Percentiles rank a stretch among this genome's conserved stretches.
Conservation (phyloP, 1,140 invertebrate species). For the Coenobita brevimanus region DNA sequence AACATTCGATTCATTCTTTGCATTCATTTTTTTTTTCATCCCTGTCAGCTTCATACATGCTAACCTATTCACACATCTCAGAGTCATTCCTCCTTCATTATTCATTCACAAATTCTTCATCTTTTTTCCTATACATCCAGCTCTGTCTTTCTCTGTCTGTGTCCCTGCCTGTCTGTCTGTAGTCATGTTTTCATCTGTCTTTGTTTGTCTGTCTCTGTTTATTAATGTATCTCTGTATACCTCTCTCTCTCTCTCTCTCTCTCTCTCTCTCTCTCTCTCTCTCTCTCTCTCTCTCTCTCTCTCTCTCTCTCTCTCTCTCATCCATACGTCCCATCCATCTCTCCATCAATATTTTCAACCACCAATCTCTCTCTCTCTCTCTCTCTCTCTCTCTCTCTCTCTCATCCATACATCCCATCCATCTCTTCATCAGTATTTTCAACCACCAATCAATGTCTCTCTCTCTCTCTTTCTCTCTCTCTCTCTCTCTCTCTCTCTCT, state of each 20-base stretch:
- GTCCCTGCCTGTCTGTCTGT: too few species aligned
- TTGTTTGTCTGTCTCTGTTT: neutral
- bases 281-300: neutral
- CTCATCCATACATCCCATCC: neutral
- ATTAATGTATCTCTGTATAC: neutral
- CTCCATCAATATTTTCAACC: neutral
- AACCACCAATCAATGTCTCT: too few species aligned
- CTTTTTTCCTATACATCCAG: neutral
- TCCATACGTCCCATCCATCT: neutral
- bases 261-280: slow-evolving; percentile 1
- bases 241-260: neutral
- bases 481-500: too few species aligned
- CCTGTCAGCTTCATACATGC: neutral
- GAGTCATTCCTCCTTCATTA: neutral
- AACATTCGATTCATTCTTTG: neutral
- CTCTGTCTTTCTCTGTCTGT: neutral
- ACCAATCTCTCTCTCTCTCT: too few species aligned
- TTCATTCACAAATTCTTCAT: neutral
- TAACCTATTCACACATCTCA: neutral
- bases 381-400: neutral
- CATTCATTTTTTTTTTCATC: neutral
- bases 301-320: too few species aligned
- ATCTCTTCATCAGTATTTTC: too few species aligned
- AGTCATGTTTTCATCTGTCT: neutral
- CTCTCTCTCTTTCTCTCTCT: too few species aligned